Evolutionary conservation across 1,140 invertebrate genomes (phyloP), one percentile per base, ranked within the genome.

Genomic region (Drosophila pruinosa): DNA sequence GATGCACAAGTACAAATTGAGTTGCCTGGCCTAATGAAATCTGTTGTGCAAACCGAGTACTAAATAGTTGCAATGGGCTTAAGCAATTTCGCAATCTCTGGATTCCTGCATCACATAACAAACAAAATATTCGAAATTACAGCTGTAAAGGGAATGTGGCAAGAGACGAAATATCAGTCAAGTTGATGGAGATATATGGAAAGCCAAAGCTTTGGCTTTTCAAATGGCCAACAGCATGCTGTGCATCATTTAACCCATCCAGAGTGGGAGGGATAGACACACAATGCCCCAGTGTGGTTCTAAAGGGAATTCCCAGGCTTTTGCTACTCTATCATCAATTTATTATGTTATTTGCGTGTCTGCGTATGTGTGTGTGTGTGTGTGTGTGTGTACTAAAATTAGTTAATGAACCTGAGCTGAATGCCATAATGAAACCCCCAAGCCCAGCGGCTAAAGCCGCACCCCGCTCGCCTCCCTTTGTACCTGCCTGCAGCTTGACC

Each of bases 381-480:
- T 41, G 38, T 50, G 4, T 61, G 50, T 68, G 75, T 79, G 76
- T 59, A 76, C 76, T 70, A 76, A 85, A 85, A 85, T 85, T 85
- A 85, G 80, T 86, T 86, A 85, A 85, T 85, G 80, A 86, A 86
- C 72, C 72, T 69, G 47, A 62, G 63, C 76, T 72, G 47, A 73
- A 83, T 79, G 79, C 43, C 58, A 74, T 83, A 82, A 83, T 83
- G 70, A 58, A 75, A 28, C 63, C 63, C 34, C 41, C 8, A 58
- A 31, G 41, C 39, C 41, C 62, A 54, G 57, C 52, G 34, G 15
- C 22, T 24, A 10, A 22, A 26, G 26, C 5, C 34, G 15, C 14
- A 0, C 38, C n/a, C 28, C 28, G n/a, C 34, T 2, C 36, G 0
- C 0, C 36, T 12, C 36, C 14, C 10, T 4, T 10, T 15, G 5